Evolutionary conservation across 2,797 vertebrate species (phyloP), one percentile per base, ranked within the genome.

Genomic region (Takifugu rubripes): DNA sequence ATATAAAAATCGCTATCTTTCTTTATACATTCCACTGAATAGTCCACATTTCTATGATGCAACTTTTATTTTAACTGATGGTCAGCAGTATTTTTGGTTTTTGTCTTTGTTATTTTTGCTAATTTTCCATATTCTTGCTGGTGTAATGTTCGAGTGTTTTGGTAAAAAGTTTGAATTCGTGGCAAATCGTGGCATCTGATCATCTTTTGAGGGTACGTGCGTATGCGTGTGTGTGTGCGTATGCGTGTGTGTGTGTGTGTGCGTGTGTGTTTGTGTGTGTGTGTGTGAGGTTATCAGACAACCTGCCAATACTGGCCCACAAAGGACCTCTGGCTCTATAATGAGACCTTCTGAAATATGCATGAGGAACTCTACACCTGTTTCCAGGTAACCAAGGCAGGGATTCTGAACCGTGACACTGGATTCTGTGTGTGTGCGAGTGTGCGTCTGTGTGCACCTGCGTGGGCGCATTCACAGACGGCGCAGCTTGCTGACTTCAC

Each of bases 341-440:
- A 80, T 68, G 71, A 83, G 71, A 82, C 64, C 70, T 64, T 72
- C 74, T 92, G 80, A 92, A 93, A 91, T 86, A 92, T 92, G 83
- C 71, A 93, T 90, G 86, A 90, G 78, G 90, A 91, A 92, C 91
- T 83, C 75, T 68, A 92, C 77, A 92, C 91, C 91, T 90, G 88
- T 92, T 90, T 90, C 90, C 91, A 93, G 90, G 92, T 91, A 91
- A 91, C 91, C 84, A 61, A 85, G 89, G 84, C 82, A 88, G 82
- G 79, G 77, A 77, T 82, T 78, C 78, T 84, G 77, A 83, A 81
- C 57, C 72, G 66, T 88, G 84, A 86, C 83, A 60, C 73, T 70
- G 53, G 59, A 68, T 68, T 44, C 61, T 54, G 56, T 59, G 54
- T 40, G 57, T 64, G 60, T 64, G 55, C 66, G 70, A 54, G 49